phyloP scores from a whole-genome alignment of 2,888 invertebrate genomes.

The Athalia cordata region DNA sequence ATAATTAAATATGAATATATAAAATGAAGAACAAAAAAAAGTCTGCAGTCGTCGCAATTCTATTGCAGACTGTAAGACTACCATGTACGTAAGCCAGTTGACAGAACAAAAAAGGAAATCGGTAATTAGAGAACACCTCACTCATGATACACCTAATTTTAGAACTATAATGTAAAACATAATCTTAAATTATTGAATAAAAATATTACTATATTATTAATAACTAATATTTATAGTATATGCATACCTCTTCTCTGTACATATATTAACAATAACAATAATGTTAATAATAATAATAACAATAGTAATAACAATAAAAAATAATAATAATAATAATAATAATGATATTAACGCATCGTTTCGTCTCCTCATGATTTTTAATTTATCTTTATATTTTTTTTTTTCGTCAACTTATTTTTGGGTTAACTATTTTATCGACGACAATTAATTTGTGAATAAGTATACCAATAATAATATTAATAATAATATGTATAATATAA shows the following conservation, averaged over 20 bases:
- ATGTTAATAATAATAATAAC: slow-evolving; percentile 53
- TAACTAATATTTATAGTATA: slow-evolving; percentile 53
- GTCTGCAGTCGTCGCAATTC: not conserved
- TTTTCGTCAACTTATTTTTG: not conserved
- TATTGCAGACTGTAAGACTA: slow-evolving; percentile 6
- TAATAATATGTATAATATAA: slow-evolving; percentile 52
- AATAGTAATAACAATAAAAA: no score
- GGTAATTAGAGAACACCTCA: slow-evolving; percentile 5
- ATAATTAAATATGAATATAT: not conserved
- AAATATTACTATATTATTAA: slow-evolving; percentile 54
- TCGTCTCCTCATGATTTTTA: not conserved
- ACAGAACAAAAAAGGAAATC: not conserved
- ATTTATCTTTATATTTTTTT: not conserved
- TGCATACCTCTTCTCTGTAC: slow-evolving; percentile 67
- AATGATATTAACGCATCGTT: slow-evolving; percentile 32
- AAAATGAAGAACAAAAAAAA: no score
- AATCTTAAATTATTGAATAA: slow-evolving; percentile 33
- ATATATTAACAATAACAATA: slow-evolving; percentile 64
- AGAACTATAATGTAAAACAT: slow-evolving; percentile 18
- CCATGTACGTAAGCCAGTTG: not conserved
- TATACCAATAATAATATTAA: slow-evolving; percentile 48
- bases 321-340: slow-evolving; percentile 50
- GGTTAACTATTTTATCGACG: not conserved
- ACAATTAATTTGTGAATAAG: slow-evolving; percentile 61
- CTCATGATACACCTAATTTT: slow-evolving; percentile 19